Percentiles rank a stretch among this genome's conserved stretches.
Conservation (phyloP, 2,113 vertebrate species). For the Aptenodytes forsteri region DNA sequence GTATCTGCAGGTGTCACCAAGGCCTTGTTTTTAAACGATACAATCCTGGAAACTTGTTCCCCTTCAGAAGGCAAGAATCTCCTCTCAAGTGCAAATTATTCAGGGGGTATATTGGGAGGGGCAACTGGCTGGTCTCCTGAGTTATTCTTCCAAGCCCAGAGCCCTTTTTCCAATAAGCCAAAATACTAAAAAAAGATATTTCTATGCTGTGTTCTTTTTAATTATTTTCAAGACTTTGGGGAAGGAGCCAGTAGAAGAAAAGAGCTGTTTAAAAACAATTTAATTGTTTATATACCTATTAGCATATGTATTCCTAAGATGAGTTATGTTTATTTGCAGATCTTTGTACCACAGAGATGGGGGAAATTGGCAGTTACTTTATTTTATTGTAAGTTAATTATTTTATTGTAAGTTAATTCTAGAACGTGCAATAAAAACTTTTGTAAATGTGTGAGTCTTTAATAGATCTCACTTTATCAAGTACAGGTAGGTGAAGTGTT, state of each 20-base stretch:
- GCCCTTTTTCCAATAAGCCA: neutral
- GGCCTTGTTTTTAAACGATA: neutral
- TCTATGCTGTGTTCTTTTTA: neutral
- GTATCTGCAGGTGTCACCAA: neutral
- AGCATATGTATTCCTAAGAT: neutral
- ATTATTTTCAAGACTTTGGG: neutral
- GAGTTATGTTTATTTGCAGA: neutral
- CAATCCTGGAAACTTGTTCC: neutral
- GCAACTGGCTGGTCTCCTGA: conserved; percentile 74
- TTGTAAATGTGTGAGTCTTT: neutral
- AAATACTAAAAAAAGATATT: neutral
- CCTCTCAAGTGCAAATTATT: neutral
- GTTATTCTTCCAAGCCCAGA: conserved; percentile 63
- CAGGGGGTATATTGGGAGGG: neutral
- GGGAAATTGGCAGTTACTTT: neutral
- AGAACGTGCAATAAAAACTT: conserved; percentile 15
- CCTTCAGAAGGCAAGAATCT: neutral
- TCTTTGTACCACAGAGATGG: neutral
- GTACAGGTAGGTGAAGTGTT: neutral
- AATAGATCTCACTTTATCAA: neutral
- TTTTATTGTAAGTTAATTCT: neutral
- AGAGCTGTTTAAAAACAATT: neutral
- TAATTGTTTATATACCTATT: neutral
- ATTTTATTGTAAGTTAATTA: neutral
- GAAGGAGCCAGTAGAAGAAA: neutral